Percentiles rank a stretch among this genome's conserved stretches.
phyloP scores from a whole-genome alignment of 2,888 invertebrate species.

The Itoplectis maculator region DNA sequence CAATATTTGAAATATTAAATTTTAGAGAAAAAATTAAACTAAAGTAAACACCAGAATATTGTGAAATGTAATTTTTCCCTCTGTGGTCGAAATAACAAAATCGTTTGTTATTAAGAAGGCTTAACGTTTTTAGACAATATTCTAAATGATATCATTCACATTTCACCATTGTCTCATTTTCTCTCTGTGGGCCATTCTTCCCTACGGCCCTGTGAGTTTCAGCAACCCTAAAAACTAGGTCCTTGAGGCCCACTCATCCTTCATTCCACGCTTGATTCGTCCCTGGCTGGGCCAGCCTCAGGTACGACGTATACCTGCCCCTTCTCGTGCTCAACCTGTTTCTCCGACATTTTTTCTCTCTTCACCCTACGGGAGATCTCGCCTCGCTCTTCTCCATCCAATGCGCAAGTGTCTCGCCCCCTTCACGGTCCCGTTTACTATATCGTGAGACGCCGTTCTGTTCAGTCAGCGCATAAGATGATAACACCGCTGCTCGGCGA shows the following conservation, averaged over 20 bases:
- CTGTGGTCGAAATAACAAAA: too few species aligned
- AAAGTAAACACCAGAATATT: too few species aligned
- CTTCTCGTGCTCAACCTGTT: slow-evolving; percentile 66
- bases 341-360: slow-evolving; percentile 54
- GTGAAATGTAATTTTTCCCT: too few species aligned
- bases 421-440: slow-evolving; percentile 40
- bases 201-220: not conserved
- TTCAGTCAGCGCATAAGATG: slow-evolving; percentile 58
- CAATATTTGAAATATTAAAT: too few species aligned
- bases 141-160: too few species aligned
- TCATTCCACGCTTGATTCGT: slow-evolving; percentile 40
- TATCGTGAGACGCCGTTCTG: slow-evolving; percentile 51
- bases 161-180: too few species aligned
- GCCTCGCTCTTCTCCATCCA: slow-evolving; percentile 21
- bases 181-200: too few species aligned
- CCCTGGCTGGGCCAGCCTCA: slow-evolving; percentile 53
- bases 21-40: too few species aligned
- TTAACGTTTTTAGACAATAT: too few species aligned
- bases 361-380: slow-evolving; percentile 54
- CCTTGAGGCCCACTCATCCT: slow-evolving; percentile 9
- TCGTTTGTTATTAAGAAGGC: too few species aligned
- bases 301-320: slow-evolving; percentile 69
- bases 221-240: slow-evolving; percentile 7
- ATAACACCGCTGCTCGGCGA: slow-evolving; percentile 18
- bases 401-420: slow-evolving; percentile 17